Conservation (phyloP, 2,797 vertebrate species). For the Enteromius mattozi region DNA sequence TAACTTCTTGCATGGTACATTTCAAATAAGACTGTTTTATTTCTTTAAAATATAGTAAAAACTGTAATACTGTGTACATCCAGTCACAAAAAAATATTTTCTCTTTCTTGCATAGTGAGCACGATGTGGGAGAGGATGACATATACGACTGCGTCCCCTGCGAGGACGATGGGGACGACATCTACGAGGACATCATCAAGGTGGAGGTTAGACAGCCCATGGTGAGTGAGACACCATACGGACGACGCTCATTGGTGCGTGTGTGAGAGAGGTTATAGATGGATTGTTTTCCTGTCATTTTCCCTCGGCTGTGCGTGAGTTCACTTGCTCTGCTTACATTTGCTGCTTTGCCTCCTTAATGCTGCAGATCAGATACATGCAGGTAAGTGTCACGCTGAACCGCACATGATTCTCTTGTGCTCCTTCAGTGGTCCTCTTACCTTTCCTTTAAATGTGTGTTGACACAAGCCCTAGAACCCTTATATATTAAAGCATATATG, state of each 20-base stretch:
- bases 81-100: not conserved
- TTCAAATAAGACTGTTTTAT: not conserved
- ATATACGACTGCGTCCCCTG: slow-evolving; percentile 98
- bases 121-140: slow-evolving; percentile 95
- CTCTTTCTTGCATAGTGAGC: slow-evolving; percentile 82
- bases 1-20: not conserved
- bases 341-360: slow-evolving; percentile 78
- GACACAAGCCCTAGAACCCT: not conserved
- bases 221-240: slow-evolving; percentile 78
- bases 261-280: slow-evolving; percentile 25
- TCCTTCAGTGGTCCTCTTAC: slow-evolving; percentile 52
- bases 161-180: slow-evolving; percentile 95
- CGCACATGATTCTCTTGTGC: slow-evolving; percentile 55
- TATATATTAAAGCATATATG: not conserved
- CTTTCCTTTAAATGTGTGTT: slow-evolving; percentile 40
- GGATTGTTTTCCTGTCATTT: slow-evolving; percentile 42
- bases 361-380: slow-evolving; percentile 99
- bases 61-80: not conserved
- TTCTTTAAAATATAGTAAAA: not conserved
- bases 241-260: slow-evolving; percentile 13
- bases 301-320: slow-evolving; percentile 52
- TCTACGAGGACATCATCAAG: slow-evolving; percentile 99
- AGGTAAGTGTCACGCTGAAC: slow-evolving; percentile 83
- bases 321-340: slow-evolving; percentile 66
- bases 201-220: slow-evolving; percentile 98